Percentiles rank a stretch among this genome's conserved stretches.
phyloP scores from a whole-genome alignment of 1,140 invertebrate species.

The Heterodera carotae region DNA sequence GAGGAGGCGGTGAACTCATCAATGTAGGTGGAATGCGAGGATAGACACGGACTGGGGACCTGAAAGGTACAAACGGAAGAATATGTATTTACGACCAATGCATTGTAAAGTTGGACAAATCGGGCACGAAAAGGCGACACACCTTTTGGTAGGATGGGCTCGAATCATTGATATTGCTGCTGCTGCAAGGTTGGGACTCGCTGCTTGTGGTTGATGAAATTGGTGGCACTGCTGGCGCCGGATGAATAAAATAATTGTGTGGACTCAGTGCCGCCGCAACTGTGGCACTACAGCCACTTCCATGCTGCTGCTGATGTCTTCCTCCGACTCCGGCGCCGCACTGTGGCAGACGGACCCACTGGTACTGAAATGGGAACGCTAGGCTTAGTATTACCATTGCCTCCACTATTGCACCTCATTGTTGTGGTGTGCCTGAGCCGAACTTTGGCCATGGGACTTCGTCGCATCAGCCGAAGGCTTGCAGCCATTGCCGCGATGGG shows the following conservation, averaged over 20 bases:
- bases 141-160: conserved; percentile 21
- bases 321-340: conserved; percentile 16
- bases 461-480: conserved; percentile 1
- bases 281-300: conserved; percentile 12
- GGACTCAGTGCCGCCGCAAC: conserved; percentile 25
- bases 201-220: conserved; percentile 19
- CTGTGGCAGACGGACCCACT: neutral
- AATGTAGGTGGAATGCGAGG: conserved; percentile 1
- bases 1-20: conserved; percentile 5
- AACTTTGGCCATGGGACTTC: conserved; percentile 3
- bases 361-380: neutral
- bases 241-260: conserved; percentile 20
- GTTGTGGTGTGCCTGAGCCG: neutral
- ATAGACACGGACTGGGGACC: conserved; percentile 22
- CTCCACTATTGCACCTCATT: neutral
- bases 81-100: neutral
- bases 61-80: neutral
- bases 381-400: neutral
- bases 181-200: conserved; percentile 5
- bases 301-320: conserved; percentile 2
- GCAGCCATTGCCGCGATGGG: neutral
- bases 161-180: conserved; percentile 18
- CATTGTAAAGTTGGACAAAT: neutral
- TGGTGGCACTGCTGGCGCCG: neutral
- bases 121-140: neutral